Evolutionary conservation across 2,888 invertebrate genomes (phyloP), one percentile per base, ranked within the genome.

Genomic region (Sphinx pinastri): DNA sequence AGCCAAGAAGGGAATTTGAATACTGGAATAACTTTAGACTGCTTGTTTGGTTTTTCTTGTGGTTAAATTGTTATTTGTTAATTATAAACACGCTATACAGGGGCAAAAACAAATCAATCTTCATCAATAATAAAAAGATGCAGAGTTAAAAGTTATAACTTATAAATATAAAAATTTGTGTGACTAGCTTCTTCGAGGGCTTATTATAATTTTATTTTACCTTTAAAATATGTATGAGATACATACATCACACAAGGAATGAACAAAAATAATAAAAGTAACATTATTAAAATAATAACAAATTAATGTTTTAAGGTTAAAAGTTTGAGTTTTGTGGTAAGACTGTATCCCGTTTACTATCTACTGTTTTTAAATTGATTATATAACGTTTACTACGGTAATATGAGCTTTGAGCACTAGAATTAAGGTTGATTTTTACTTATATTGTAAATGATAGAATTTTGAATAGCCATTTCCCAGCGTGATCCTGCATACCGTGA

Each of bases 401-500:
- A 82, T 83, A 75, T 74, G 71, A 69, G 76, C 82, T 79, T 72
- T 86, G 78, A 54, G 2, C 0, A 12, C n/a, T 31, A 67, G 31
- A 4, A 16, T 73, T 84, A 87, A 79, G 79, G 87, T 77, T 74
- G 72, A 72, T 73, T 82, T 83, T 84, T 25, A 75, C 31, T 60
- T 76, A 74, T 71, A 66, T 63, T 59, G 70, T 66, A 58, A 73
- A 71, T 76, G 73, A 83, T 81, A 81, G 87, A 86, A 88, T 87
- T 87, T 84, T 83, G 81, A 82, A 87, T 87, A 84, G 83, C 85
- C 81, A 82, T 86, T 84, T 84, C 86, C 81, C 84, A 81, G 82
- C 83, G 82, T 84, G 85, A 87, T 82, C 79, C 81, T 85, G 84
- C 84, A 80, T 82, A 84, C 80, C 80, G 76, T 87, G 90, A 93